These are phyloP conservation scores for Bostrychus sinensis DNA, from an alignment of 2,113 vertebrate species.

Conservation along the genomic window DNA sequence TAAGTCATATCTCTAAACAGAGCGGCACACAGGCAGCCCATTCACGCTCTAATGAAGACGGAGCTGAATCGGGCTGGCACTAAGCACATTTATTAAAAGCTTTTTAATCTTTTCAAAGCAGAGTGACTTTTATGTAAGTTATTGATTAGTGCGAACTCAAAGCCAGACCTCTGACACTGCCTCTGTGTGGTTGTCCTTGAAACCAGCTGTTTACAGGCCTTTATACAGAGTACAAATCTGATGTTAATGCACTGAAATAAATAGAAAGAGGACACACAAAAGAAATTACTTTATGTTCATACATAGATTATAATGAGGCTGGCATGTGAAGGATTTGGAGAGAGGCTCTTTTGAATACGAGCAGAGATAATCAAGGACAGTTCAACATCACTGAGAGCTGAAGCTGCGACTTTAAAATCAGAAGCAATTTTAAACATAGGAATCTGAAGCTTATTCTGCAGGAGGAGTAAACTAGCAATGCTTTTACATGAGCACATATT, in stretches of 20 bases:
- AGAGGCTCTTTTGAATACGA: neutral
- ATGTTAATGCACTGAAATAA: neutral
- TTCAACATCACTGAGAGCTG: neutral
- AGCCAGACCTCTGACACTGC: neutral
- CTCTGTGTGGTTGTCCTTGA: slow-evolving; percentile 1
- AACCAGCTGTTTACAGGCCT: neutral
- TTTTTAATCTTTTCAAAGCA: slow-evolving; percentile 10
- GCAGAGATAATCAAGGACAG: neutral
- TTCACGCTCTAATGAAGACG: neutral
- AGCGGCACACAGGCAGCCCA: neutral
- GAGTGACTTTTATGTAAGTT: slow-evolving; percentile 10
- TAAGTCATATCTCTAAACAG: slow-evolving; percentile 12
- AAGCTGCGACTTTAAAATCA: neutral
- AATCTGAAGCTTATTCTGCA: too few species aligned
- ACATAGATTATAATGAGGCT: neutral
- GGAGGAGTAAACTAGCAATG: too few species aligned
- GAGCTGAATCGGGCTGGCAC: neutral
- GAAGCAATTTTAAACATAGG: neutral
- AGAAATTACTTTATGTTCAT: neutral
- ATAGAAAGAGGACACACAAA: neutral
- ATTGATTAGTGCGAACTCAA: slow-evolving; percentile 11
- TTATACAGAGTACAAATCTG: neutral
- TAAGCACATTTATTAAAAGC: slow-evolving; percentile 6
- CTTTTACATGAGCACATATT: too few species aligned
- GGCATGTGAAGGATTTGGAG: neutral